These are phyloP conservation scores for Eledone cirrhosa DNA, from an alignment of 2,888 invertebrate genomes.

Conservation along the genomic window DNA sequence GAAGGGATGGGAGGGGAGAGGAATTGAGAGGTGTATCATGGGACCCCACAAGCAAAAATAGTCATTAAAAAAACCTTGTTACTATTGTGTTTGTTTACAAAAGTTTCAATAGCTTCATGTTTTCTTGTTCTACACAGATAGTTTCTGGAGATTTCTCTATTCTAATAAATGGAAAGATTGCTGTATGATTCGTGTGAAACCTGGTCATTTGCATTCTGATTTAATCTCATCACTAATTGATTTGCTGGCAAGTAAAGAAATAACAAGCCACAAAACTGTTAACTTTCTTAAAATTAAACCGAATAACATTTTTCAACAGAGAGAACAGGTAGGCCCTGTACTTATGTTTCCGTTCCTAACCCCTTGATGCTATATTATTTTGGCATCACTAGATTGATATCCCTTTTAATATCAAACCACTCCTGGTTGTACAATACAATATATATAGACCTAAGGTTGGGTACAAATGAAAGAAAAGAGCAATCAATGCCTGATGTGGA, in stretches of 20 bases:
- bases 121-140: conserved; percentile 29
- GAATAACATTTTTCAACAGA: not conserved
- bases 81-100: too few species aligned
- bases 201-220: conserved; percentile 33
- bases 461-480: too few species aligned
- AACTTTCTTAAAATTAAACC: not conserved
- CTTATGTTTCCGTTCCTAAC: too few species aligned
- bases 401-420: not conserved
- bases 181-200: conserved; percentile 35
- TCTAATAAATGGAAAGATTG: conserved; percentile 36
- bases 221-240: conserved; percentile 30
- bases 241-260: conserved; percentile 29
- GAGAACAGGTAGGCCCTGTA: not conserved
- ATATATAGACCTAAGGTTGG: too few species aligned
- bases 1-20: too few species aligned
- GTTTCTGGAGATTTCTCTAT: conserved; percentile 38
- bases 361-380: too few species aligned
- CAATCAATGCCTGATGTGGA: too few species aligned
- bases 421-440: too few species aligned
- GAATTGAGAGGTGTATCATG: too few species aligned
- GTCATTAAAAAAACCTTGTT: too few species aligned
- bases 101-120: not conserved
- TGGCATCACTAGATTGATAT: too few species aligned
- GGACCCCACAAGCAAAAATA: too few species aligned
- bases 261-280: not conserved